Conservation (phyloP, 2,797 vertebrate species). For the Podarcis lilfordi region DNA sequence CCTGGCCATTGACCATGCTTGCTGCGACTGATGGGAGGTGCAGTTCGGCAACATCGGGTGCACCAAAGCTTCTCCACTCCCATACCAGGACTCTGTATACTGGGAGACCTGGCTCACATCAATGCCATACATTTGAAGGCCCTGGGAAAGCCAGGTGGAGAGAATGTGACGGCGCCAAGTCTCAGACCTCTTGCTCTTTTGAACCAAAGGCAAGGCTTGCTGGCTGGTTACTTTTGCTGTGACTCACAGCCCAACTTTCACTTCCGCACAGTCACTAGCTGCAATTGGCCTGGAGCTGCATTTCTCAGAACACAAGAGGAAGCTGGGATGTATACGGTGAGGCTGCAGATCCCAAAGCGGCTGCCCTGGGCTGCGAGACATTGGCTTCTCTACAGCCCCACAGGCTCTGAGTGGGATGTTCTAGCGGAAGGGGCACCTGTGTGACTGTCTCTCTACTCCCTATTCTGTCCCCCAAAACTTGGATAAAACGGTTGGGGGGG, state of each 20-base stretch:
- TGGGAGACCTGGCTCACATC: no score
- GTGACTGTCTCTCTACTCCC: not conserved
- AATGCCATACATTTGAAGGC: no score
- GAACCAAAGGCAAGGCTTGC: not conserved
- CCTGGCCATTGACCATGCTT: no score
- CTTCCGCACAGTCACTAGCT: not conserved
- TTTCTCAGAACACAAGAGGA: slow-evolving; percentile 30
- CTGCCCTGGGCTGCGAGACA: not conserved
- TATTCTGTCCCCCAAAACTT: not conserved
- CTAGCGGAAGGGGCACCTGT: not conserved
- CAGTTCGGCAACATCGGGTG: no score
- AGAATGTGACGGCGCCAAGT: no score
- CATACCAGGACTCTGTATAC: no score
- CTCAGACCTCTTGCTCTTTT: no score
- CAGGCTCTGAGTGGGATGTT: not conserved
- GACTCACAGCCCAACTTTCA: slow-evolving; percentile 1
- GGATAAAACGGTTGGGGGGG: not conserved
- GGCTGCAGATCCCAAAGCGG: not conserved
- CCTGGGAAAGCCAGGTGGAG: no score
- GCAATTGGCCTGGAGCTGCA: not conserved
- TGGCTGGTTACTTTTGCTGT: not conserved
- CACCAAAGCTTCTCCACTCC: no score
- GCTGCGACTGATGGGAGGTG: no score
- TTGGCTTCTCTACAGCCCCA: not conserved
- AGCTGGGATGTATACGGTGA: not conserved